Conservation (phyloP, 2,888 invertebrate genomes). For the Timandra comae region DNA sequence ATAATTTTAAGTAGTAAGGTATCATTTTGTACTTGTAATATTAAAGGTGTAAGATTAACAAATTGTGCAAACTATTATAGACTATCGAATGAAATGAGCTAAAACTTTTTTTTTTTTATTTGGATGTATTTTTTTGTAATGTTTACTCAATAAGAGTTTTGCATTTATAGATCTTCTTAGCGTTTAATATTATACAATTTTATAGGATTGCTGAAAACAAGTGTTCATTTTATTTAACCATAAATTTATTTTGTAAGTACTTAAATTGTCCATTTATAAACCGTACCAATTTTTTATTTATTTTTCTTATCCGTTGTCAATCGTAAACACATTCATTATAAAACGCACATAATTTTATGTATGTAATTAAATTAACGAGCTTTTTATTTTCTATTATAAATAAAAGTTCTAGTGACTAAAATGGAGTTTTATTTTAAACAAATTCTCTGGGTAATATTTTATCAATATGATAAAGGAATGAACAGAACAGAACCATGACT, state of each 20-base stretch:
- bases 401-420: slow-evolving; percentile 62
- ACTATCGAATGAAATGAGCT: slow-evolving; percentile 69
- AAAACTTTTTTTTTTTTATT: slow-evolving; percentile 58
- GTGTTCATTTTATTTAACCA: slow-evolving; percentile 33
- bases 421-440: slow-evolving; percentile 12
- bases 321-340: slow-evolving; percentile 54
- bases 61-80: slow-evolving; percentile 65
- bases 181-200: slow-evolving; percentile 56
- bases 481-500: no score
- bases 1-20: slow-evolving; percentile 66
- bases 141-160: slow-evolving; percentile 70
- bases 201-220: slow-evolving; percentile 42
- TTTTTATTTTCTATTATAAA: slow-evolving; percentile 64
- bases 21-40: slow-evolving; percentile 77
- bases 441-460: no score
- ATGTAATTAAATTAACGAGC: slow-evolving; percentile 70
- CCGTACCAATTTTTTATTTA: slow-evolving; percentile 56
- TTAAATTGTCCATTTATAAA: slow-evolving; percentile 57
- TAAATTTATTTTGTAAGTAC: slow-evolving; percentile 49
- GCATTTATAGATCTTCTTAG: slow-evolving; percentile 76
- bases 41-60: slow-evolving; percentile 72
- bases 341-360: slow-evolving; percentile 63
- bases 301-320: no score
- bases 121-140: slow-evolving; percentile 72
- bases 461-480: no score